These are phyloP conservation scores for Branchipolynoe longqiensis DNA, from an alignment of 2,888 invertebrate species.

Conservation along the genomic window DNA sequence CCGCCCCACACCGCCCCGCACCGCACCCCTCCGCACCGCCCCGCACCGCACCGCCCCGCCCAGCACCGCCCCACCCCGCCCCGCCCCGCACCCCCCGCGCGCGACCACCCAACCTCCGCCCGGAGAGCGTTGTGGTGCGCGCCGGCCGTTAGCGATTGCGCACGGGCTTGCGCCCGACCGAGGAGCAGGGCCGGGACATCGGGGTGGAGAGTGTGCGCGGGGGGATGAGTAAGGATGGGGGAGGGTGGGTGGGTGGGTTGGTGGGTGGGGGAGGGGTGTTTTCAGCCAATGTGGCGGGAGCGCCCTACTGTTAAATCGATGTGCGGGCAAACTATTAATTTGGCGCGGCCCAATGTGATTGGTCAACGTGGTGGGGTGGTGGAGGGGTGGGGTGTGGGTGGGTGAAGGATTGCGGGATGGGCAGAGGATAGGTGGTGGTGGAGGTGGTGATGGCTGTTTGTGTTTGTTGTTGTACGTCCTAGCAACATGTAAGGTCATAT, in stretches of 20 bases:
- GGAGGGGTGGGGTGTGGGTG: neutral
- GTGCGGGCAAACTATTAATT: conserved; percentile 42
- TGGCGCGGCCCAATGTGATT: conserved; percentile 24
- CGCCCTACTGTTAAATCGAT: conserved; percentile 56
- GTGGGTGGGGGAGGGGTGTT: too few relatives aligned
- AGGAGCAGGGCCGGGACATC: too few relatives aligned
- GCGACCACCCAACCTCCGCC: neutral
- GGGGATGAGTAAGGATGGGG: too few relatives aligned
- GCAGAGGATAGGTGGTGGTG: neutral
- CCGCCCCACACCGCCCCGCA: neutral
- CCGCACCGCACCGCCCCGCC: too few relatives aligned
- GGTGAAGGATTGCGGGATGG: neutral
- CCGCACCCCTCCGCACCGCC: too few relatives aligned
- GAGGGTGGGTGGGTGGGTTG: too few relatives aligned
- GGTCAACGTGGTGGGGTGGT: conserved; percentile 22
- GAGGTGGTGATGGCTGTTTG: neutral
- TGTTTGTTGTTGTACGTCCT: too few relatives aligned
- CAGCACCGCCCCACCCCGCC: too few relatives aligned
- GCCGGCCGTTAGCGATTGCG: neutral
- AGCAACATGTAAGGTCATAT: too few relatives aligned
- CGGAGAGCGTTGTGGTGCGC: neutral
- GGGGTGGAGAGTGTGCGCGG: too few relatives aligned
- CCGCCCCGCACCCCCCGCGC: too few relatives aligned
- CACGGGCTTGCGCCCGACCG: too few relatives aligned
- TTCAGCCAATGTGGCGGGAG: conserved; percentile 35